phyloP scores from a whole-genome alignment of 1,140 invertebrate genomes.

The Sinonovacula constricta region DNA sequence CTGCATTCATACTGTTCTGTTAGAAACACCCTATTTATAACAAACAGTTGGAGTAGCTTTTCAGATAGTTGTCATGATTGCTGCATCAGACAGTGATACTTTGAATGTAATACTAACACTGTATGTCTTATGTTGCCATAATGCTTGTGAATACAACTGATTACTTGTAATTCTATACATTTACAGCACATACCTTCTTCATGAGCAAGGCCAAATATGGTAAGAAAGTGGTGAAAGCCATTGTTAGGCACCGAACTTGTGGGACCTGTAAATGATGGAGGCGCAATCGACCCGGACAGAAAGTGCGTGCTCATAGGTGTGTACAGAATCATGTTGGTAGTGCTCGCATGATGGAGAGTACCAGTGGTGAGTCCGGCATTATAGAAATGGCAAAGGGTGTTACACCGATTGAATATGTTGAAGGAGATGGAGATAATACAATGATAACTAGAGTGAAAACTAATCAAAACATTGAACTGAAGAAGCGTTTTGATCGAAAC shows the following conservation, averaged over 20 bases:
- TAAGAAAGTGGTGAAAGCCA: conserved; percentile 45
- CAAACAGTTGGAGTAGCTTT: too few species aligned
- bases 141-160: too few species aligned
- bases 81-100: too few species aligned
- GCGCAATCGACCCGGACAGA: conserved; percentile 5
- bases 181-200: conserved; percentile 43
- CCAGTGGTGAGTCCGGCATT: conserved; percentile 35
- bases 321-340: conserved; percentile 25
- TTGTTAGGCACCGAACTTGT: conserved; percentile 39
- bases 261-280: conserved; percentile 47
- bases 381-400: conserved; percentile 9
- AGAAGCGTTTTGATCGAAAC: conserved; percentile 44
- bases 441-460: conserved; percentile 26
- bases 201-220: conserved; percentile 45
- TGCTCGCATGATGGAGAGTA: conserved; percentile 48
- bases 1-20: too few species aligned
- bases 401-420: conserved; percentile 44
- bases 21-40: too few species aligned
- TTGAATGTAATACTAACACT: too few species aligned
- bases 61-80: too few species aligned
- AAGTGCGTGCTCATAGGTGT: conserved; percentile 19
- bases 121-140: too few species aligned
- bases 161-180: too few species aligned
- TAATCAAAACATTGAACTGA: conserved; percentile 27
- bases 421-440: conserved; percentile 50